Base-by-base conservation (phyloP, 1,140 invertebrate genomes). In the Hyposmocoma kahamanoa region DNA sequence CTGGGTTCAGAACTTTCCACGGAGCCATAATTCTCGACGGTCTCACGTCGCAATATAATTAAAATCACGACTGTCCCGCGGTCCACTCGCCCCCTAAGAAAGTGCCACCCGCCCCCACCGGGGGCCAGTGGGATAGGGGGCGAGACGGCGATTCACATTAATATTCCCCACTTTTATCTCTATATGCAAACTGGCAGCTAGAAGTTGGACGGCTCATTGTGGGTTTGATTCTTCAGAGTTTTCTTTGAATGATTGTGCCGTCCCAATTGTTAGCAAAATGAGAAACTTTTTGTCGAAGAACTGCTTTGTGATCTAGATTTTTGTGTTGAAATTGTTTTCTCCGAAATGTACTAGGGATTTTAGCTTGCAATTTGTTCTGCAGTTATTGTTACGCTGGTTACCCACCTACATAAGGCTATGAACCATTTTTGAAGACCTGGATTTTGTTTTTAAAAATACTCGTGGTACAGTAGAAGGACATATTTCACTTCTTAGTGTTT, bases 141-240 rank as follows among this genome's bases (percentile, higher is more conserved):
- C n/a, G 36, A 22, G 54, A 47, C 49, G 66, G 63, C 67, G 67
- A 71, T 72, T 66, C 77, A 77, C 79, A 85, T 85, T 85, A 85
- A 85, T 85, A 85, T 85, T 82, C 81, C 72, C 79, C 59, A 66
- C 64, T 73, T 75, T 76, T 85, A 85, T 85, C 82, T 85, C 79
- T 85, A 85, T 85, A 85, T 85, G 82, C 82, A 85, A 85, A 85
- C 82, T 82, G 79, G 82, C 79, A 79, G 72, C 66, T 67, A 67
- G 65, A 78, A 84, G 59, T 73, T 74, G 49, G 68, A 73, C 66
- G 71, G 64, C 67, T 81, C 79, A 83, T 82, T 85, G 81, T 85
- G 76, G 72, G 63, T 64, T 70, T 73, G 74, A 80, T 84, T 84
- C 76, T 69, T 72, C 59, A 59, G 72, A 72, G 59, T 76, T 73